Evolutionary conservation across 92 coral and sea anemone species (phyloP), one percentile per base, ranked within the genome.

Genomic region (Metridium senile): DNA sequence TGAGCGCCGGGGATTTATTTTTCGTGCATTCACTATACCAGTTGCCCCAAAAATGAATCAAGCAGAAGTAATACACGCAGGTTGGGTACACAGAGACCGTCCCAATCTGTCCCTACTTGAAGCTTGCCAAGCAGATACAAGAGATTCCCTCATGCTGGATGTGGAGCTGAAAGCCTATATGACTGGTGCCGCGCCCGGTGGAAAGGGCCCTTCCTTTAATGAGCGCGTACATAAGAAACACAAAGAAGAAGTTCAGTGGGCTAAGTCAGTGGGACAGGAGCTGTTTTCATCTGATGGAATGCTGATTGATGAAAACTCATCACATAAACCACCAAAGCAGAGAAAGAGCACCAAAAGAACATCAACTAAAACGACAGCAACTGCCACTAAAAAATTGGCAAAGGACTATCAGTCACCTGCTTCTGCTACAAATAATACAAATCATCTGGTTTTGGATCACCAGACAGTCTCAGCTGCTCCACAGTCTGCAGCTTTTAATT

Each of bases 41-140:
- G 27, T 49, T 20, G 79, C 73, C n/a, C 85, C 85, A 1, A 52
- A 64, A 47, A 64, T 81, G 85, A 81, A 64, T 53, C 49, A 61
- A 62, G 85, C 79, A 25, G 79, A 81, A 45, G 74, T 81, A 26
- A 72, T 81, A 31, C 85, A 81, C 31, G 85, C 85, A 26, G 72
- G 74, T 30, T 71, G 85, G 79, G 33, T 51, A 4, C 82, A 76
- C 71, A 23, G 82, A 9, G 87, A 82, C 59, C 87, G 62, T 26
- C 62, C 74, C 54, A 82, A 74, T 72, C 66, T 74, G 65, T 49
- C 61, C 11, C 34, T 82, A 46, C 58, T 82, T 8, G 82, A 82
- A 28, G 68, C 45, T 17, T 74, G 76, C 26, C 70, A 75, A 43
- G 82, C 82, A 9, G 82, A 82, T 32, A 34, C 75, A 22, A 34